Evolutionary conservation across 2,113 vertebrate species (phyloP), one percentile per base, ranked within the genome.

Genomic region (Ariopsis seemanni): DNA sequence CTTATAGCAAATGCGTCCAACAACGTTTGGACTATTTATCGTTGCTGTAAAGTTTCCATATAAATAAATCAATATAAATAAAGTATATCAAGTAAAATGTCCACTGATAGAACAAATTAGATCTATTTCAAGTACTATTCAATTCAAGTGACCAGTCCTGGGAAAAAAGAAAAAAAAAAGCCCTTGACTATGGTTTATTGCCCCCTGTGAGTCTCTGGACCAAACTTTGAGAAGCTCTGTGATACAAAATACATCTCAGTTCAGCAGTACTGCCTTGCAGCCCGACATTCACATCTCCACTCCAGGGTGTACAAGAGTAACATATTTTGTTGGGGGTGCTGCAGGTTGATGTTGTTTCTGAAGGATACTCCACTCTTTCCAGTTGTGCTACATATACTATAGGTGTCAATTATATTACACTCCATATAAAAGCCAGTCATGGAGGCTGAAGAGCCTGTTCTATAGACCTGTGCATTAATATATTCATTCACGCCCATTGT

Each of bases 401-500:
- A 90, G 89, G 91, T 90, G 89, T 92, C 93, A 94, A 93, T 92
- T 85, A 92, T 93, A 93, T 93, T 94, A 93, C 89, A 14, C 30
- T 94, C 91, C 90, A 91, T 90, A 93, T 84, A 85, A 92, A 94
- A 93, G 89, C 92, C 91, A 81, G 85, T 87, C 83, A 42, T 50
- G 22, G 57, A 62, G 25, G 80, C 65, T 91, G 89, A 90, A 93
- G 91, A 90, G 91, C 88, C 91, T 85, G 92, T 93, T 93, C 93
- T 92, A 91, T 91, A 91, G 82, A 89, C 92, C 92, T 88, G 89
- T 87, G 34, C 88, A 92, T 91, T 87, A 87, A 84, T 88, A 90
- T 89, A 91, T 90, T 42, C 30, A 62, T 83, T 86, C 65, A n/a
- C 74, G 75, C 12, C 20, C 20, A 82, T 8, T 17, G 17, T 83